These are phyloP conservation scores for Eilema depressum DNA, from an alignment of 2,888 invertebrate genomes.

Conservation along the genomic window DNA sequence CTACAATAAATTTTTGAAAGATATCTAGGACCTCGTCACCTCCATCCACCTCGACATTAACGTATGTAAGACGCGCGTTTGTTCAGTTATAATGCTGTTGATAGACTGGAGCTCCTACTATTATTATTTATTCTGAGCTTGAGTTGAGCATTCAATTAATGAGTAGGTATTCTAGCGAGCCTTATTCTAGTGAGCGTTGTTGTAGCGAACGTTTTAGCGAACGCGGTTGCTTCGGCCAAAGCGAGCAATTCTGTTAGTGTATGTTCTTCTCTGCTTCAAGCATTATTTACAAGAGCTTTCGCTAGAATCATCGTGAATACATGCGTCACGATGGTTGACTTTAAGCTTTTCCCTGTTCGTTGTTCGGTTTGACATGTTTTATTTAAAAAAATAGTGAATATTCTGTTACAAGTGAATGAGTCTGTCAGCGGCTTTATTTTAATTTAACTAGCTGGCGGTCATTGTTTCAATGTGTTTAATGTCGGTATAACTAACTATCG, in stretches of 20 bases:
- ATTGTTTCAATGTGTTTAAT: slow-evolving; percentile 22
- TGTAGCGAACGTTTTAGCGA: too few relatives aligned
- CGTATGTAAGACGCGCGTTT: too few relatives aligned
- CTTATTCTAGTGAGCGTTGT: too few relatives aligned
- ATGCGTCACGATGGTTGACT: not conserved
- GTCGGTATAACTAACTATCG: slow-evolving; percentile 14
- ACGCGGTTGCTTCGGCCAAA: not conserved
- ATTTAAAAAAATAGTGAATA: not conserved
- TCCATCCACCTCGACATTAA: not conserved
- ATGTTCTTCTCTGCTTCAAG: not conserved
- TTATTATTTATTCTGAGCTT: too few relatives aligned
- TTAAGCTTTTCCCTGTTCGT: not conserved
- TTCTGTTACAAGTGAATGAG: not conserved
- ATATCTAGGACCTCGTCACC: not conserved
- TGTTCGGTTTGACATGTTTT: not conserved
- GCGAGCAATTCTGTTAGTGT: not conserved
- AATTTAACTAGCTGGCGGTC: slow-evolving; percentile 20
- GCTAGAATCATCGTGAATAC: not conserved
- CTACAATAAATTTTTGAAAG: not conserved
- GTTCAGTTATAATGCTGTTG: too few relatives aligned
- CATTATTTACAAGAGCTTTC: not conserved
- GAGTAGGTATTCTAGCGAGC: not conserved
- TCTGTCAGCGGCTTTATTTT: slow-evolving; percentile 10
- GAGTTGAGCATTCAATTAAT: too few relatives aligned
- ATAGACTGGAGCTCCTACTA: too few relatives aligned